Evolutionary conservation across 2,888 invertebrate species (phyloP).

Genomic region (Sinodicranocentrus sp.): DNA sequence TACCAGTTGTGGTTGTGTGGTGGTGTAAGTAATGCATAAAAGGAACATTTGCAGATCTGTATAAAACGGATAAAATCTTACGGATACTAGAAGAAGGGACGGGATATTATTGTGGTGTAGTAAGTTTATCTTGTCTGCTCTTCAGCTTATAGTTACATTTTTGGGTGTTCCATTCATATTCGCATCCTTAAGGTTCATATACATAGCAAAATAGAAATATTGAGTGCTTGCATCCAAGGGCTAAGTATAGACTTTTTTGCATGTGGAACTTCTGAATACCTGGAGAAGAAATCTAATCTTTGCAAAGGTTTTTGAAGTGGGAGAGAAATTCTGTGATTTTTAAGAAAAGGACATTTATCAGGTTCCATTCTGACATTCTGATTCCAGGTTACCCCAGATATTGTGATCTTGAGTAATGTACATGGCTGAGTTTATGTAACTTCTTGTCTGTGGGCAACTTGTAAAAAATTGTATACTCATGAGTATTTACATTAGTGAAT

Average conservation of each 20-base stretch:
- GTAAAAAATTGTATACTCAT: too few relatives aligned
- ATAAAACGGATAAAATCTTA: not conserved
- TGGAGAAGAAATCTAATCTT: too few relatives aligned
- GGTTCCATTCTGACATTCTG: too few relatives aligned
- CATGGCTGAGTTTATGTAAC: too few relatives aligned
- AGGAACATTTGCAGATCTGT: constrained; percentile 23
- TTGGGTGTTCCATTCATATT: constrained; percentile 38
- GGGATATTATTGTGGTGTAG: not conserved
- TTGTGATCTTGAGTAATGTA: too few relatives aligned
- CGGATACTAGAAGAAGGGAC: not conserved
- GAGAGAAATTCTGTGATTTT: too few relatives aligned
- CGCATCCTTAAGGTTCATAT: constrained; percentile 19
- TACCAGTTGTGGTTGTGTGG: constrained; percentile 40
- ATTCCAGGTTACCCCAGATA: too few relatives aligned
- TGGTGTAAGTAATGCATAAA: constrained; percentile 9
- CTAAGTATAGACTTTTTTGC: constrained; percentile 1
- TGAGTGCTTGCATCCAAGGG: not conserved
- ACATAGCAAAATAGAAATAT: not conserved
- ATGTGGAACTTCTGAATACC: too few relatives aligned
- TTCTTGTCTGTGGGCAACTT: too few relatives aligned
- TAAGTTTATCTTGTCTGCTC: not conserved
- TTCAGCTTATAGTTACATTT: constrained; percentile 23
- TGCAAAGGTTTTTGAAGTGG: too few relatives aligned
- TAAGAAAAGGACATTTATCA: too few relatives aligned
- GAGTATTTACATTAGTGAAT: too few relatives aligned